Evolutionary conservation across 2,888 invertebrate genomes (phyloP), one percentile per base, ranked within the genome.

Genomic region (Papilio gigon): DNA sequence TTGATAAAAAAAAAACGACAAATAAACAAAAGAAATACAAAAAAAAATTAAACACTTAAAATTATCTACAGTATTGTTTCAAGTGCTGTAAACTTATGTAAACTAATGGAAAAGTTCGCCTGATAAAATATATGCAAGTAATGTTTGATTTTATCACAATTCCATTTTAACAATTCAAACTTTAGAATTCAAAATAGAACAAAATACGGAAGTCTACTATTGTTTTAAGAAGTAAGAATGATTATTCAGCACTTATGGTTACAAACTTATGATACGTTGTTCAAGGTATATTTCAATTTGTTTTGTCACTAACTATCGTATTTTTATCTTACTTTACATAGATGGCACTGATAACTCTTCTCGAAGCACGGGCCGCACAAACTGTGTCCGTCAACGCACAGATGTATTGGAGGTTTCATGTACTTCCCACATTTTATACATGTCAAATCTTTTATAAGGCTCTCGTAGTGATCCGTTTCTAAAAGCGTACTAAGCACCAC

Each of bases 311-410:
- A 27, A 27, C n/a, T 17, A 17, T 9, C 2, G 14, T 8, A n/a
- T n/a, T n/a, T 1, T 17, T 5, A 9, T 5, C 53, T 56, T 17
- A 89, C 92, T 84, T 89, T 74, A 71, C 92, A 92, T 14, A 87
- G 77, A 74, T 92, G 89, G 71, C 92, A 92, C 70, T 91, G 87
- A 73, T 80, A 91, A 72, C 85, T 86, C 76, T 90, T 91, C 70
- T 82, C 84, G 61, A 73, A 90, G 74, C 93, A 93, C 0, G 74
- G 74, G 1, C 89, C 88, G 73, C 93, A 93, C 27, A 88, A 76
- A 73, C 92, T 90, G 75, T 93, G 93, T 9, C 93, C 93, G 71
- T 92, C 89, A 72, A 89, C 88, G 59, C 93, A 93, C 4, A 93
- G 81, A 69, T 87, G 86, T 69, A 93, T 90, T 6, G 93, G 93